Evolutionary conservation across 2,113 vertebrate species (phyloP).

Genomic region (Rhizomys pruinosus): DNA sequence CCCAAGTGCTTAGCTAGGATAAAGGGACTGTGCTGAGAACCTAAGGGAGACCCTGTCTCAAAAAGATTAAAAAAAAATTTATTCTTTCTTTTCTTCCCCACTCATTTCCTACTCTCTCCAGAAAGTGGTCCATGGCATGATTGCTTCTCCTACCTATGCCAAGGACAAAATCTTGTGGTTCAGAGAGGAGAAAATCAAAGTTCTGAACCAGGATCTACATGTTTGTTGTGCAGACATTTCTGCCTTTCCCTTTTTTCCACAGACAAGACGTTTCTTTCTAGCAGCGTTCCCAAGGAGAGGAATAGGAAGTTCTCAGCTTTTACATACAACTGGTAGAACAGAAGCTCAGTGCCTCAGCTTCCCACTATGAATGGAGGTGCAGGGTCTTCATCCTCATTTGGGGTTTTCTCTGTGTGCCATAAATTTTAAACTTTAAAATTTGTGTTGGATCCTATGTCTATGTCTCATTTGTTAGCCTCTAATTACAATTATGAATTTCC

Average conservation of each 20-base stretch:
- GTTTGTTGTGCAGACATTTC: background rate
- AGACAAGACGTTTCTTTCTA: background rate
- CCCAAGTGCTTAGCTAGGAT: too few species aligned
- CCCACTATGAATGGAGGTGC: background rate
- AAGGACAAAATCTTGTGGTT: slow-evolving; percentile 12
- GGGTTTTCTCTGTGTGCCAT: background rate
- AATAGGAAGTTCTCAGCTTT: background rate
- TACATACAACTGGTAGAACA: background rate
- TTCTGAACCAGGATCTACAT: background rate
- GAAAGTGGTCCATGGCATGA: slow-evolving; percentile 33
- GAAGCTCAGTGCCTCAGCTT: background rate
- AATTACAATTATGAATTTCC: background rate
- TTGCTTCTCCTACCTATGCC: background rate
- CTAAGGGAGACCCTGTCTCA: too few species aligned
- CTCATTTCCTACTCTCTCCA: background rate
- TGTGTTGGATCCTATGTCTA: background rate
- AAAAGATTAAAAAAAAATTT: too few species aligned
- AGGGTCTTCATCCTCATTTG: background rate
- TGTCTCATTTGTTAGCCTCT: background rate
- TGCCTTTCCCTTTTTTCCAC: background rate
- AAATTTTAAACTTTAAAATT: background rate
- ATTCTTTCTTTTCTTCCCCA: too few species aligned
- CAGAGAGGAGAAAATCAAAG: background rate
- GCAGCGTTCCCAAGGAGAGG: background rate
- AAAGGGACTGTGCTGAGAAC: too few species aligned